phyloP scores from a whole-genome alignment of 1,140 invertebrate species.

The Zaprionus tsacasi region DNA sequence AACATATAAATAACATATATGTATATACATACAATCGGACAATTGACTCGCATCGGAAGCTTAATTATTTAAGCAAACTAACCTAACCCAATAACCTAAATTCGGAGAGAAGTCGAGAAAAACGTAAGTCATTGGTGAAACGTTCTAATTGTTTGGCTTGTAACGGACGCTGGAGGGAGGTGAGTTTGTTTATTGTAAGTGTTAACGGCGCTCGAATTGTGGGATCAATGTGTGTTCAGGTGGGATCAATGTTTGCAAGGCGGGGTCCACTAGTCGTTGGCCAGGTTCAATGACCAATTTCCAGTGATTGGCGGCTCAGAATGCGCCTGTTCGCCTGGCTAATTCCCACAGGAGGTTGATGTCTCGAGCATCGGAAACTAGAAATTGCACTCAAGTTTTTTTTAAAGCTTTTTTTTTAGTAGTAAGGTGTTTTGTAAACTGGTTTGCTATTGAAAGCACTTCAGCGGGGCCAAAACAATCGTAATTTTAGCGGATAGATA shows the following conservation, averaged over 20 bases:
- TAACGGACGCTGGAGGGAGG: background rate
- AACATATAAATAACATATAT: background rate
- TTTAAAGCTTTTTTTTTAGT: background rate
- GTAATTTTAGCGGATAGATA: background rate
- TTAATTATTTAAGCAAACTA: conserved; percentile 39
- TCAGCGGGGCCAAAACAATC: background rate
- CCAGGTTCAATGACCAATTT: conserved; percentile 67
- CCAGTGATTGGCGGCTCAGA: conserved; percentile 15
- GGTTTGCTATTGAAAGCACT: conserved; percentile 43
- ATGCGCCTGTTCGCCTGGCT: conserved; percentile 19
- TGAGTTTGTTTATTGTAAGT: conserved; percentile 48
- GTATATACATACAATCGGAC: no score
- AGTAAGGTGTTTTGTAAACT: conserved; percentile 22
- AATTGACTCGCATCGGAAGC: background rate
- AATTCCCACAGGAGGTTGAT: conserved; percentile 63
- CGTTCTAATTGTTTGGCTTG: conserved; percentile 58
- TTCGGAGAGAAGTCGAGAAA: conserved; percentile 28
- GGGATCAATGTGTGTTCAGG: conserved; percentile 8
- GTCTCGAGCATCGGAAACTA: conserved; percentile 52
- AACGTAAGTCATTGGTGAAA: conserved; percentile 57
- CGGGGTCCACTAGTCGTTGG: background rate
- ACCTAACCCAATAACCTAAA: conserved; percentile 62
- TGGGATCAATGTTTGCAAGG: conserved; percentile 1
- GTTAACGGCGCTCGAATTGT: conserved; percentile 39
- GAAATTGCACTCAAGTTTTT: conserved; percentile 45